These are phyloP conservation scores for Orius insidiosus DNA, from an alignment of 1,140 invertebrate genomes.

Conservation along the genomic window DNA sequence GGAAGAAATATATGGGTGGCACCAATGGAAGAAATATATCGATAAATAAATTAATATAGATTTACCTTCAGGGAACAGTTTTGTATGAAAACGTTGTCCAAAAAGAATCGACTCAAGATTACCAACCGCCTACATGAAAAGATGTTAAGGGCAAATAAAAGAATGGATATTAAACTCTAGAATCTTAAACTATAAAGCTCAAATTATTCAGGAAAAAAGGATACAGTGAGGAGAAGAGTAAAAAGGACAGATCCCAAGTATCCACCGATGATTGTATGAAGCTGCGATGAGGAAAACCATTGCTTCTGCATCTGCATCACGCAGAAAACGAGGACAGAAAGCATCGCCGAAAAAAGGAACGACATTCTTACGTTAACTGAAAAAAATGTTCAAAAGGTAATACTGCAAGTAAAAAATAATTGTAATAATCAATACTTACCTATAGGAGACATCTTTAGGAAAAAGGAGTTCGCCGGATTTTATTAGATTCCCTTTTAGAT, in stretches of 20 bases:
- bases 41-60: conserved; percentile 1
- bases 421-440: too few species aligned
- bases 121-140: conserved; percentile 51
- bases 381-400: too few species aligned
- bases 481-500: too few species aligned
- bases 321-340: conserved; percentile 62
- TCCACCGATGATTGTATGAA: conserved; percentile 67
- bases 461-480: too few species aligned
- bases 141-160: conserved; percentile 16
- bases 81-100: conserved; percentile 68
- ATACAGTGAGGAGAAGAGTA: conserved; percentile 61
- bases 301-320: conserved; percentile 77
- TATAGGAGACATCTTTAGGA: too few species aligned
- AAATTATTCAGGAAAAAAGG: too few species aligned
- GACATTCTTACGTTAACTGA: conserved; percentile 29
- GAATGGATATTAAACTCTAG: too few species aligned
- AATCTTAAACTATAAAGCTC: too few species aligned
- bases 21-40: too few species aligned
- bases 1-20: background rate
- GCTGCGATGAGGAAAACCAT: conserved; percentile 53
- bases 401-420: too few species aligned
- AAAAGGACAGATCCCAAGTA: conserved; percentile 72
- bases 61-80: conserved; percentile 62
- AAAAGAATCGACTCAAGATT: conserved; percentile 66
- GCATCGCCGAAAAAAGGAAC: conserved; percentile 51